phyloP scores from a whole-genome alignment of 2,113 vertebrate genomes.

The Propithecus coquereli region DNA sequence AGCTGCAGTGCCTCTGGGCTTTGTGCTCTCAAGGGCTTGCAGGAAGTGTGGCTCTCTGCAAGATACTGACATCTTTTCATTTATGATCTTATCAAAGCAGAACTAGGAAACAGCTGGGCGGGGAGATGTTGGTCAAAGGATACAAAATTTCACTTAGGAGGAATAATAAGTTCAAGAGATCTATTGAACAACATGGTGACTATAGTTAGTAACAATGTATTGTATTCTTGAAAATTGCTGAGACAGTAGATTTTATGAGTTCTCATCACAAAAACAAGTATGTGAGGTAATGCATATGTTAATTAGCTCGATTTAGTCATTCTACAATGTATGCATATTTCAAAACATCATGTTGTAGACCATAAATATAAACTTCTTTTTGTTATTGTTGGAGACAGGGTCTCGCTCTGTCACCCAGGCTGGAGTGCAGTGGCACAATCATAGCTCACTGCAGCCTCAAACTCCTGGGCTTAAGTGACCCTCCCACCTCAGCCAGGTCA shows the following conservation, averaged over 20 bases:
- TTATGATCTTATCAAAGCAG: not conserved
- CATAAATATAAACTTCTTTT: not conserved
- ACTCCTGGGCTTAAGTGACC: too few relatives aligned
- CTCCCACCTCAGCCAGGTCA: too few relatives aligned
- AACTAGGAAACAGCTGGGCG: not conserved
- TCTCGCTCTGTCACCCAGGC: too few relatives aligned
- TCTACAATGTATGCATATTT: not conserved
- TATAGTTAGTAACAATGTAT: not conserved
- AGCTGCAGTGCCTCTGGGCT: not conserved
- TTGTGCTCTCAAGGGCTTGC: rapidly evolving
- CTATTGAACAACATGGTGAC: not conserved
- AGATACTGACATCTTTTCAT: not conserved
- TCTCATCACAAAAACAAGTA: not conserved
- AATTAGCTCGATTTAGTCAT: not conserved
- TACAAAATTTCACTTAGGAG: not conserved
- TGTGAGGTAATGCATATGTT: not conserved
- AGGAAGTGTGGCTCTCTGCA: not conserved
- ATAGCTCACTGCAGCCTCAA: too few relatives aligned
- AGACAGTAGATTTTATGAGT: not conserved
- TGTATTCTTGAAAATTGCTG: not conserved
- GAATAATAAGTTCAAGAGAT: not conserved
- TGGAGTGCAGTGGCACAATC: too few relatives aligned
- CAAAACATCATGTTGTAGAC: not conserved
- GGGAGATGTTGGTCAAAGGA: not conserved
- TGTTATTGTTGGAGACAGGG: too few relatives aligned